Evolutionary conservation across 2,888 invertebrate species (phyloP).

Genomic region (Nemoura dubitans): DNA sequence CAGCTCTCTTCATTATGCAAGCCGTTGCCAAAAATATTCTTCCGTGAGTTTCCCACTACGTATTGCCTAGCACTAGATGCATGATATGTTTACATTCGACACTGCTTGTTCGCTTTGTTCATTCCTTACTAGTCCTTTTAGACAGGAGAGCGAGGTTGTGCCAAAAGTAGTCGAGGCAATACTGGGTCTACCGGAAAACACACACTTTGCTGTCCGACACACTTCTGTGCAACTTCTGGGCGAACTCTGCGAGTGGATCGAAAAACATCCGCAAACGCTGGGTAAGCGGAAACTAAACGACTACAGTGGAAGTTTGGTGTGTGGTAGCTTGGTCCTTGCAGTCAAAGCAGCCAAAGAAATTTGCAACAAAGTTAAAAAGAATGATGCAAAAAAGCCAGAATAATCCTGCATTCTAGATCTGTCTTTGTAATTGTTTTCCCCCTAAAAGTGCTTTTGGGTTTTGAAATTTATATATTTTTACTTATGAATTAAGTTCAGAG

Average conservation of each 20-base stretch:
- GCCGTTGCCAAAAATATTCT: constrained; percentile 93
- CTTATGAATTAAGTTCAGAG: no score
- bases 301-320: no score
- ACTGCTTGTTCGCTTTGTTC: background rate
- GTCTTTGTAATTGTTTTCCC: no score
- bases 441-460: no score
- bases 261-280: constrained; percentile 81
- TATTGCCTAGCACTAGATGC: background rate
- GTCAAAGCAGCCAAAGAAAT: no score
- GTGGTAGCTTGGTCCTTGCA: no score
- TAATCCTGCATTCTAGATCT: no score
- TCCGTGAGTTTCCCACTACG: constrained; percentile 74
- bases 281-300: constrained; percentile 60
- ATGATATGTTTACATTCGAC: background rate
- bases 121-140: constrained; percentile 57
- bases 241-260: constrained; percentile 95
- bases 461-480: no score
- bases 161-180: constrained; percentile 94
- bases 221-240: constrained; percentile 89
- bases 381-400: no score
- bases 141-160: constrained; percentile 90
- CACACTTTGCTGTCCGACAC: constrained; percentile 87
- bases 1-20: constrained; percentile 94
- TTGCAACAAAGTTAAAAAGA: no score
- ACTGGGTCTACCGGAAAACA: constrained; percentile 79